A percentile compares a stretch with the other conserved stretches of the same genome.
These are phyloP conservation scores for Tethea ocularis DNA, from an alignment of 2,888 invertebrate species.

Conservation along the genomic window DNA sequence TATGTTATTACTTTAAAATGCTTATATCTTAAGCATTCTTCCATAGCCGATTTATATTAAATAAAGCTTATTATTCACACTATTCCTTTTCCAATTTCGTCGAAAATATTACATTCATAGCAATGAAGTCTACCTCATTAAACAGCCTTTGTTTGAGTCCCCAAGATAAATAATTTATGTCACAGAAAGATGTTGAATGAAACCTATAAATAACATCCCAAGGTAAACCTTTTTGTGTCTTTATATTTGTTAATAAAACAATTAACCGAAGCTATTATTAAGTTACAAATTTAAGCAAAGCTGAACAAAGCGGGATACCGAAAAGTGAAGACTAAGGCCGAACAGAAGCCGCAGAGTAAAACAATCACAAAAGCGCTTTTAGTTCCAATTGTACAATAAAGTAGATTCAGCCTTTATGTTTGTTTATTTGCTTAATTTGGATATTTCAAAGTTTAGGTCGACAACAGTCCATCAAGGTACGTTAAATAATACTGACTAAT, in stretches of 20 bases:
- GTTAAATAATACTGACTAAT: no score
- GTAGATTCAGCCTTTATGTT: background rate
- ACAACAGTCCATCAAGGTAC: background rate
- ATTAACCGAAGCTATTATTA: background rate
- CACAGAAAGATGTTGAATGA: background rate
- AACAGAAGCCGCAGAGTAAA: background rate
- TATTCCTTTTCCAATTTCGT: background rate
- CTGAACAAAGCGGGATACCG: constrained; percentile 12
- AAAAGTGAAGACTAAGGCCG: constrained; percentile 14
- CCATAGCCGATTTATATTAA: no score
- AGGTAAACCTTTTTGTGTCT: background rate
- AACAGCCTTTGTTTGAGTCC: background rate
- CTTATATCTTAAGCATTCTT: no score
- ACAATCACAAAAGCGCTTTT: background rate
- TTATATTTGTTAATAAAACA: background rate
- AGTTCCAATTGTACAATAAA: background rate
- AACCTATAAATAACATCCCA: background rate
- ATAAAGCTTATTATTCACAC: no score
- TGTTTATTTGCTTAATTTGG: background rate
- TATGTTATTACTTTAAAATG: no score
- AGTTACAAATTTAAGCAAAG: constrained; percentile 13
- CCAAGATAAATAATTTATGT: background rate
- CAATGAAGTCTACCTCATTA: background rate
- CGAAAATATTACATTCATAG: background rate
- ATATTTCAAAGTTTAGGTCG: background rate